Evolutionary conservation across 2,797 vertebrate genomes (phyloP), one percentile per base, ranked within the genome.

Genomic region (Erpetoichthys calabaricus): DNA sequence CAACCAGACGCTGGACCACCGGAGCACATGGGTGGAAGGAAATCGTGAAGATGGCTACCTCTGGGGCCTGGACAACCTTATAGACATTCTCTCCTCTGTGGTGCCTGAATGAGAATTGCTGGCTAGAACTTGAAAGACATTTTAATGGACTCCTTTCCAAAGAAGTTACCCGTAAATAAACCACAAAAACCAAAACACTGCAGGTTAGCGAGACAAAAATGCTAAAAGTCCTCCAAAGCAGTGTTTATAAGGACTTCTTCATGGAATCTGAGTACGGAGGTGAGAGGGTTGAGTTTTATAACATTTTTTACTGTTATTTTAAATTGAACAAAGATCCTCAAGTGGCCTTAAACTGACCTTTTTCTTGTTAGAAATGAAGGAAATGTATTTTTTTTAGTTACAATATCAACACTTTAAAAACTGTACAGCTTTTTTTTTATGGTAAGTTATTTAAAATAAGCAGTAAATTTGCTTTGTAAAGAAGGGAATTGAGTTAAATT

Each of bases 11-110:
- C 74, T 96, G 59, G 80, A 85, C 72, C 92, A 96, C 74, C 74
- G 91, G 55, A 85, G 83, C 5, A 78, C 86, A 47, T 96, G 91
- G 91, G 58, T 65, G 1, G 89, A 88, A 58, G 91, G 92, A 43
- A 96, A 90, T 79, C 84, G 76, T 2, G 92, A 96, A 66, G 92
- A 96, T 0, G 90, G 92, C 60, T 96, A 94, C 75, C 73, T 96
- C 56, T 87, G 89, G 77, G 92, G 92, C 54, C 69, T 96, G 70
- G 88, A 89, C 78, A 91, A 93, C 72, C 74, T 96, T 62, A 85
- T 87, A 42, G 59, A 66, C 56, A 88, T 90, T 60, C 61, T 92
- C 42, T 70, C 51, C 51, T 70, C 61, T 10, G 81, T 84, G 80
- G 69, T 80, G 42, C 62, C 68, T 1, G 50, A 57, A 47, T 44